These are phyloP conservation scores for Folsomia candida DNA, from an alignment of 2,888 invertebrate species.

Conservation along the genomic window DNA sequence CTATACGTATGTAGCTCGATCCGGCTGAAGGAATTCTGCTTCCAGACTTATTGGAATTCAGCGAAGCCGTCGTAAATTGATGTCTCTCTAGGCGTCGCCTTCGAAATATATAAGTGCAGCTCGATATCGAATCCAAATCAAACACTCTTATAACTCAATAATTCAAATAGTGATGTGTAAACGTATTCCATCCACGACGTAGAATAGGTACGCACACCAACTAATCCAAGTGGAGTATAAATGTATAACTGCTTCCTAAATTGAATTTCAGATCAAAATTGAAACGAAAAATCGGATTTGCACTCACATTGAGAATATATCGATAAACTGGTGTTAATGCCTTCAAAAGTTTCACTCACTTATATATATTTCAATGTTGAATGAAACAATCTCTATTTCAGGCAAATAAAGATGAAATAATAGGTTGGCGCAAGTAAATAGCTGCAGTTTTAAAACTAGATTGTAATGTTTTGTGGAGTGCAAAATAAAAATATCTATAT, in stretches of 20 bases:
- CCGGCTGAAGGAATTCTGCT: not conserved
- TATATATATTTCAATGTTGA: too few relatives aligned
- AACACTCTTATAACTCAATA: not conserved
- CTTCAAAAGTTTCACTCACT: too few relatives aligned
- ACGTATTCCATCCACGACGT: not conserved
- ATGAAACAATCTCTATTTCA: too few relatives aligned
- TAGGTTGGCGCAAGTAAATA: too few relatives aligned
- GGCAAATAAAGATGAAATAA: too few relatives aligned
- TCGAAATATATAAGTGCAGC: not conserved
- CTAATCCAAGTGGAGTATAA: not conserved
- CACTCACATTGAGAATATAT: too few relatives aligned
- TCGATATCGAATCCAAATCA: not conserved
- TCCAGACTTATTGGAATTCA: constrained; percentile 19
- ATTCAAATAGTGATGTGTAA: not conserved
- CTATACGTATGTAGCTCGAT: too few relatives aligned
- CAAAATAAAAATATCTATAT: too few relatives aligned
- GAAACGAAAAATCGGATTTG: not conserved
- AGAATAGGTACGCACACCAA: not conserved
- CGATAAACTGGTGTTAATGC: too few relatives aligned
- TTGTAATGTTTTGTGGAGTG: too few relatives aligned
- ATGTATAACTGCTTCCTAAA: not conserved
- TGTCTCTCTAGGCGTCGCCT: not conserved
- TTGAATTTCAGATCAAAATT: not conserved
- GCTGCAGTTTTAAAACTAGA: too few relatives aligned
- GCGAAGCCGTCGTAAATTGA: constrained; percentile 17